Percentiles rank a stretch among this genome's conserved stretches.
Evolutionary conservation across 2,113 vertebrate species (phyloP).

Genomic region (Colistium nudipinnis): DNA sequence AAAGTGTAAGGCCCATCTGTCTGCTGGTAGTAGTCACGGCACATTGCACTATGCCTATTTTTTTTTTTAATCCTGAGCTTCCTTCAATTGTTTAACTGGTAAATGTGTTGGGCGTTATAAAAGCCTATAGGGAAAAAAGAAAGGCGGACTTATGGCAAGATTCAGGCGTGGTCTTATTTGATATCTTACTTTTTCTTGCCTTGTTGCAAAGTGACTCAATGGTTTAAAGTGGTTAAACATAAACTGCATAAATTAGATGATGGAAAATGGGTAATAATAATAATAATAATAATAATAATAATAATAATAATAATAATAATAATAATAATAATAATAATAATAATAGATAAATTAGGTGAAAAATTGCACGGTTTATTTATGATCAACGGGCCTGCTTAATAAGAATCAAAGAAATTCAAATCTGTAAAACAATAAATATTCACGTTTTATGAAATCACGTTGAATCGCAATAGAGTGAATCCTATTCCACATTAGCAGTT

Average conservation of each 20-base stretch:
- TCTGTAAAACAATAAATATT: no score
- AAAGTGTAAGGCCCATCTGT: not conserved
- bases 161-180: not conserved
- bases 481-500: not conserved
- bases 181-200: not conserved
- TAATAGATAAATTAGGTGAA: not conserved
- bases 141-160: no score
- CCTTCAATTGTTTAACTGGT: not conserved
- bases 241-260: no score
- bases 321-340: no score
- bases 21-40: not conserved
- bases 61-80: not conserved
- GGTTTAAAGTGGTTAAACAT: not conserved
- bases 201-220: not conserved
- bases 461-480: not conserved
- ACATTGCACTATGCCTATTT: not conserved
- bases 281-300: no score
- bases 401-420: not conserved
- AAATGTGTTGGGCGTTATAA: not conserved
- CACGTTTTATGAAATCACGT: not conserved
- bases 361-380: not conserved
- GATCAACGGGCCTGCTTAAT: not conserved
- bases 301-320: no score
- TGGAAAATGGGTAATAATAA: no score
- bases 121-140: not conserved